Conservation (phyloP, 2,888 invertebrate genomes). For the Neoitamus cyanurus region DNA sequence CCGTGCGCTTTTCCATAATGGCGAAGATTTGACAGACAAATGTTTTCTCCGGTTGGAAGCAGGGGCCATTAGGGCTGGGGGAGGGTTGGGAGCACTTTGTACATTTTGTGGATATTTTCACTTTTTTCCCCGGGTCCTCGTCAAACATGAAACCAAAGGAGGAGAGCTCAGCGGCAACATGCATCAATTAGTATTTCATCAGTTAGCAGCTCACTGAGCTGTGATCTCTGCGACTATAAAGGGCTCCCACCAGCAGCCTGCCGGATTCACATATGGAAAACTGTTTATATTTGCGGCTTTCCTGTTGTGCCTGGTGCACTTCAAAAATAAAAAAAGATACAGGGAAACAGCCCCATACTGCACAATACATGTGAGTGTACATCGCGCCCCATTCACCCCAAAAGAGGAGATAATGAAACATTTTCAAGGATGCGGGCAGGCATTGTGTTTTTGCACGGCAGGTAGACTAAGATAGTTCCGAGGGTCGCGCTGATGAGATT, state of each 20-base stretch:
- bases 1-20: background rate
- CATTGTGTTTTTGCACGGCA: background rate
- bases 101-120: constrained; percentile 33
- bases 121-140: background rate
- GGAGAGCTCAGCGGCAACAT: background rate
- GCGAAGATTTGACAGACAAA: constrained; percentile 10
- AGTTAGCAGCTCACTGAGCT: constrained; percentile 43
- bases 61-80: background rate
- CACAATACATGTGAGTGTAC: background rate
- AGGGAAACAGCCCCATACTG: background rate
- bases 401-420: constrained; percentile 35
- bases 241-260: background rate
- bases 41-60: background rate
- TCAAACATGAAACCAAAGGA: constrained; percentile 3
- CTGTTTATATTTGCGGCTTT: constrained; percentile 37
- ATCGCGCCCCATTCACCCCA: background rate
- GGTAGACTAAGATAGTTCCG: constrained; percentile 2
- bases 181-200: constrained; percentile 44
- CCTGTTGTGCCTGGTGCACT: background rate
- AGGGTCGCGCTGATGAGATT: constrained; percentile 12
- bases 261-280: constrained; percentile 17
- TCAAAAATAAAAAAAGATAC: background rate
- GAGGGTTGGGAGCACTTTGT: background rate
- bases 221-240: constrained; percentile 10
- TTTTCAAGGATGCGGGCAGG: constrained; percentile 8